Evolutionary conservation across 2,888 invertebrate genomes (phyloP).

Genomic region (Bellardia bayeri): DNA sequence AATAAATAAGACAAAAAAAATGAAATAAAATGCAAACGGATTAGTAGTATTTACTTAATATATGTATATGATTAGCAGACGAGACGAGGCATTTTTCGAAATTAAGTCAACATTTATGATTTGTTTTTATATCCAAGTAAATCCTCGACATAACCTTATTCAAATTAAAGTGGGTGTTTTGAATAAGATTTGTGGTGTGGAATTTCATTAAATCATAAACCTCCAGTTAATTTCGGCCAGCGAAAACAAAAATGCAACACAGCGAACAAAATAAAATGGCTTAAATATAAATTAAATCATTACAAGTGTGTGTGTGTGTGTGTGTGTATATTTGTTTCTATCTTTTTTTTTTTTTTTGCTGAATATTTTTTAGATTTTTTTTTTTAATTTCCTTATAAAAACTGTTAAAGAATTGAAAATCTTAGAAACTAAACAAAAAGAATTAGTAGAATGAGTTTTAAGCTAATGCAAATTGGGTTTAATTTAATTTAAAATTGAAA

Average conservation of each 20-base stretch:
- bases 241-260: slow-evolving; percentile 74
- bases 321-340: background rate
- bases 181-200: background rate
- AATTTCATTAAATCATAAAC: slow-evolving; percentile 50
- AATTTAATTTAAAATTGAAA: slow-evolving; percentile 48
- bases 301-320: background rate
- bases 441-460: slow-evolving; percentile 74
- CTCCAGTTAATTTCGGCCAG: slow-evolving; percentile 64
- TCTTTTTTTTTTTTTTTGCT: too few relatives aligned
- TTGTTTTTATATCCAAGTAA: background rate
- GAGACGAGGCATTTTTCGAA: slow-evolving; percentile 25
- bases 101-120: slow-evolving; percentile 71
- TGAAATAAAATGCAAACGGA: slow-evolving; percentile 59
- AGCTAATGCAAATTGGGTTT: slow-evolving; percentile 76
- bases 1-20: background rate
- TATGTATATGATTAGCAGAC: too few relatives aligned
- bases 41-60: slow-evolving; percentile 25
- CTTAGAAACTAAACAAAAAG: slow-evolving; percentile 70
- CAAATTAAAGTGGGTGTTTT: slow-evolving; percentile 71
- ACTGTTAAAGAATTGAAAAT: slow-evolving; percentile 25
- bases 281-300: slow-evolving; percentile 28
- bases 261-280: background rate
- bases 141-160: slow-evolving; percentile 1
- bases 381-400: slow-evolving; percentile 25
- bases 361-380: slow-evolving; percentile 8